Conservation (phyloP, 2,888 invertebrate species). For the Parnassius glacialis region DNA sequence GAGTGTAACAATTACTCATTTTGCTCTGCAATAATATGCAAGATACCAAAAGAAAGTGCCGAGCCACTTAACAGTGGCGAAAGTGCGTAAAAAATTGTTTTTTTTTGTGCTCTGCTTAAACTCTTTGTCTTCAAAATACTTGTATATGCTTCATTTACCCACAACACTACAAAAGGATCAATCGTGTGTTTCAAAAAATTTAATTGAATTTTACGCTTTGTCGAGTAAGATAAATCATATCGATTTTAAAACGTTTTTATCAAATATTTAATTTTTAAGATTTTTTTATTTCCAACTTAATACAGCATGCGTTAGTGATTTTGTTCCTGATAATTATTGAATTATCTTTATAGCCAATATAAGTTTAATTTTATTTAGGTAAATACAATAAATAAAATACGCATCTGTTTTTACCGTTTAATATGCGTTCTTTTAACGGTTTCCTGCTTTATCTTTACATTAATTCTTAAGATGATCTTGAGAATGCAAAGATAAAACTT, state of each 20-base stretch:
- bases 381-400: too few species aligned
- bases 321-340: too few species aligned
- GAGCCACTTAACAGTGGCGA: conserved; percentile 14
- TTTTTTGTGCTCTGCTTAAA: conserved; percentile 12
- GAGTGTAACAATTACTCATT: not conserved
- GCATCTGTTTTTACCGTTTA: too few species aligned
- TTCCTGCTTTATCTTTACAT: too few species aligned
- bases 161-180: conserved; percentile 12
- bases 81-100: conserved; percentile 8
- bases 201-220: conserved; percentile 24
- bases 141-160: conserved; percentile 7
- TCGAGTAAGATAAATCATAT: conserved; percentile 1
- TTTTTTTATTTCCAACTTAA: too few species aligned
- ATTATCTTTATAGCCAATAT: too few species aligned
- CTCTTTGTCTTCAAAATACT: conserved; percentile 18
- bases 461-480: too few species aligned
- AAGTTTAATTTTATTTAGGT: too few species aligned
- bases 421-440: too few species aligned
- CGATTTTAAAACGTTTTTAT: not conserved
- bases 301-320: too few species aligned
- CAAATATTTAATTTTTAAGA: too few species aligned
- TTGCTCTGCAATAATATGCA: not conserved
- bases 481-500: too few species aligned
- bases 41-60: not conserved
- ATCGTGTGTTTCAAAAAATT: conserved; percentile 11